These are phyloP conservation scores for Cassiopea andromeda DNA, from an alignment of 30 jellyfish, hydroid and myxozoan species.

Conservation along the genomic window DNA sequence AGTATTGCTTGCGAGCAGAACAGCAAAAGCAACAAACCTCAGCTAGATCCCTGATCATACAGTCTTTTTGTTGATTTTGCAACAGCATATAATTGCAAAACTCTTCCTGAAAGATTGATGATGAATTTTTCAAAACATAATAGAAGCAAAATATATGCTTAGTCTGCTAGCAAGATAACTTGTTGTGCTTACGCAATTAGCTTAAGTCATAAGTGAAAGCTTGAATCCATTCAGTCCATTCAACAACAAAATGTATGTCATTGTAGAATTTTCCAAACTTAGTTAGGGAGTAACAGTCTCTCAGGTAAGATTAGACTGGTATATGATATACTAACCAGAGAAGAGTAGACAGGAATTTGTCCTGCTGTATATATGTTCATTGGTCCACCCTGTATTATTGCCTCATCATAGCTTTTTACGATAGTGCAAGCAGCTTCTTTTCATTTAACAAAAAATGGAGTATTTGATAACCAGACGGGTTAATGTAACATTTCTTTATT, in stretches of 20 bases:
- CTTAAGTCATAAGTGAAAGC: too few species aligned
- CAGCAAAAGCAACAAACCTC: conserved; percentile 57
- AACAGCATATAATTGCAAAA: conserved; percentile 91
- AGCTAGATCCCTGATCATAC: conserved; percentile 84
- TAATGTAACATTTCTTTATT: background rate
- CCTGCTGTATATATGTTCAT: too few species aligned
- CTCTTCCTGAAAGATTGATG: conserved; percentile 68
- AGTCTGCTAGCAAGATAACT: background rate
- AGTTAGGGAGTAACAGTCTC: background rate
- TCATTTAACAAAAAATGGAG: too few species aligned
- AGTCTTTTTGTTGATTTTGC: conserved; percentile 90
- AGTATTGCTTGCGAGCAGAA: background rate
- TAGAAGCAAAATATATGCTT: too few species aligned
- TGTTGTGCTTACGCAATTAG: background rate
- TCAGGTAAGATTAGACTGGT: too few species aligned
- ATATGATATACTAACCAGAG: too few species aligned
- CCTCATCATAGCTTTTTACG: too few species aligned
- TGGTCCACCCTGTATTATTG: too few species aligned
- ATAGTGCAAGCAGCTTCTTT: background rate
- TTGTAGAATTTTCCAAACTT: background rate
- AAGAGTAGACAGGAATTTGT: too few species aligned
- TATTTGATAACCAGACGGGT: background rate
- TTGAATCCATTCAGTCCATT: too few species aligned
- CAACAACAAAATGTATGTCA: background rate
- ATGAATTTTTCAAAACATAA: too few species aligned